These are phyloP conservation scores for Ptiloglossa arizonensis DNA, from an alignment of 1,140 invertebrate species.

Conservation along the genomic window DNA sequence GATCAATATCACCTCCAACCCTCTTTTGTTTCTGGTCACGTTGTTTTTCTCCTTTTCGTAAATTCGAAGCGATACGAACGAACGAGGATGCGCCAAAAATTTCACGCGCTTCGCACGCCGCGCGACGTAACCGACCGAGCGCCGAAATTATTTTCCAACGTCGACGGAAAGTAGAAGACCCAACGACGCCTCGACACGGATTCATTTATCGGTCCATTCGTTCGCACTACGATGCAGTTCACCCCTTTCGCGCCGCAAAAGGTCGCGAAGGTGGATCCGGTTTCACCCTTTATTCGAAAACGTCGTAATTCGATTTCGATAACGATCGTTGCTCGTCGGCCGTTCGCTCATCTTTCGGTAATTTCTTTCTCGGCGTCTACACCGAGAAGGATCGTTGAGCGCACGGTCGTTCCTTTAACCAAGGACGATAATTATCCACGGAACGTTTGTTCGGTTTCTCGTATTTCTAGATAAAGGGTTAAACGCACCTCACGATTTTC, in stretches of 20 bases:
- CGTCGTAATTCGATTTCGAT: not conserved
- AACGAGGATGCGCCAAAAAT: conserved; percentile 41
- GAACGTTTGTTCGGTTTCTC: not conserved
- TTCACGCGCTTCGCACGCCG: conserved; percentile 38
- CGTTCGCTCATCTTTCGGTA: not conserved
- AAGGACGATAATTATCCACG: not conserved
- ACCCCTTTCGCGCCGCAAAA: not conserved
- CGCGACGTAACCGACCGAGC: conserved; percentile 3
- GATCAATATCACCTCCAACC: not conserved
- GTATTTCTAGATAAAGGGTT: not conserved
- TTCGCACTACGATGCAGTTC: not conserved
- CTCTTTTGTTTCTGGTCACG: not conserved
- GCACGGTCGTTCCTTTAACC: too few relatives aligned
- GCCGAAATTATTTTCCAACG: not conserved
- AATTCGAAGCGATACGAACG: conserved; percentile 24
- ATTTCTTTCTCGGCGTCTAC: not conserved
- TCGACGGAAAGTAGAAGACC: not conserved
- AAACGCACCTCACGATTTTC: conserved; percentile 2
- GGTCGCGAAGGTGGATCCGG: not conserved
- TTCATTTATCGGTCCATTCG: not conserved
- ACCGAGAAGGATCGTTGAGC: too few relatives aligned
- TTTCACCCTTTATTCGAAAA: not conserved
- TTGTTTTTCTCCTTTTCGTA: not conserved
- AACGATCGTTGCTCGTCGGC: not conserved
- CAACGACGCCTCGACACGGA: too few relatives aligned